Base-by-base conservation (phyloP, 2,888 invertebrate genomes). In the Tipula confusa region DNA sequence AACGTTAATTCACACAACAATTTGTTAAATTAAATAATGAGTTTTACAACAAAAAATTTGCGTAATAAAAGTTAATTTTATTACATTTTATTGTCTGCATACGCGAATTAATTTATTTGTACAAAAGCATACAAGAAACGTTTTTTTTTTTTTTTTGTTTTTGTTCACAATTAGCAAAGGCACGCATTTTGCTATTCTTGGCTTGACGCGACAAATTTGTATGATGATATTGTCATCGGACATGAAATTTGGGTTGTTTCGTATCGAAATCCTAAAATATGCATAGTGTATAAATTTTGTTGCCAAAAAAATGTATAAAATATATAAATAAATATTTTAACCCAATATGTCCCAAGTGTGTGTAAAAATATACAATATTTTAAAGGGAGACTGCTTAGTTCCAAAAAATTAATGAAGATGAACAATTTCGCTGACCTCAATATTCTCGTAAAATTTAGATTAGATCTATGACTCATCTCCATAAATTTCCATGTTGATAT, bases 51-150 rank as follows among this genome's bases (percentile, higher is more conserved):
- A 7, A 1, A 38, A 13, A 13, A 24, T 64, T 64, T 24, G 43
- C 24, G 24, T 64, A 64, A 64, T 64, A 64, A 64, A 64, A 64
- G 18, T 64, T 64, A 24, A 24, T 24, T 64, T 64, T 64, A 64
- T 64, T 64, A 64, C 64, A 64, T 24, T 64, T 64, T 43, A 43
- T 43, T 43, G 43, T 43, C 18, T 24, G 64, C 64, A 64, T 24
- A 64, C 64, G 64, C 64, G 24, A 64, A 64, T 64, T 64, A 64
- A 64, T 64, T 64, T 64, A 64, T 64, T 64, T 64, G 24, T 43
- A 15, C 15, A 43, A 9, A 9, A 9, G 36, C 11, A 43, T 15
- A 43, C 43, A 43, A 43, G 43, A 43, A n/a, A 43, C 43, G 15
- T 43, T 64, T 24, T n/a, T n/a, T n/a, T n/a, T n/a, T n/a, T n/a